Evolutionary conservation across 2,888 invertebrate species (phyloP).

Genomic region (Cephus spinipes): DNA sequence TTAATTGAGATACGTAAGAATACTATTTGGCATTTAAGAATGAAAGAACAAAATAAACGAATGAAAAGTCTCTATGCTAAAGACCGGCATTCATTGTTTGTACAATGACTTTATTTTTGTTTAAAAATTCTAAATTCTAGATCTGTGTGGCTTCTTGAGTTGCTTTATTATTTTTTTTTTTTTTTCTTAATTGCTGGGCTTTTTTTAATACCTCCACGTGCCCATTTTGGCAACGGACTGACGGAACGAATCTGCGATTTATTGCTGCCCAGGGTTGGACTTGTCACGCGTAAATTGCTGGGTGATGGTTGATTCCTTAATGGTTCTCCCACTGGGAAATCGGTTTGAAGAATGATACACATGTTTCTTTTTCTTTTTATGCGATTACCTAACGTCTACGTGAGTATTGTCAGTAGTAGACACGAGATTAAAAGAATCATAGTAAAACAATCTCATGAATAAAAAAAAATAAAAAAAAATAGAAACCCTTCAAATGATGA

Average conservation of each 20-base stretch:
- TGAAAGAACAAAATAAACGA: background rate
- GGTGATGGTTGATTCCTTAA: conserved; percentile 69
- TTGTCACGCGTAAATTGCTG: conserved; percentile 65
- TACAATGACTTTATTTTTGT: background rate
- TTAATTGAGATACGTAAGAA: background rate
- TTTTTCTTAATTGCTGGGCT: background rate
- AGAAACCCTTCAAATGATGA: background rate
- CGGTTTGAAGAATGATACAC: background rate
- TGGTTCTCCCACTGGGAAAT: conserved; percentile 68
- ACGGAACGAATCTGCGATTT: conserved; percentile 66
- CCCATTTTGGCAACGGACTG: conserved; percentile 73
- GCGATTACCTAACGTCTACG: background rate
- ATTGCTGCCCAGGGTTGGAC: conserved; percentile 57
- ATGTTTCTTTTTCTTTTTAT: background rate
- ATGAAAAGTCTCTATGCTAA: background rate
- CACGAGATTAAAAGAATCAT: background rate
- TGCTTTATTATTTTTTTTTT: background rate
- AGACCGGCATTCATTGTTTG: background rate
- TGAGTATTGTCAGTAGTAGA: background rate
- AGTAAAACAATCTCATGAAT: background rate
- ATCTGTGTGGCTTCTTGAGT: background rate
- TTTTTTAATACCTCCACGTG: conserved; percentile 68
- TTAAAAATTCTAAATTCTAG: background rate
- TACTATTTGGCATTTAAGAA: background rate
- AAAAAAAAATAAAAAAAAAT: conserved; percentile 29